phyloP scores from a whole-genome alignment of 2,113 vertebrate genomes.

The Aegotheles bennettii region DNA sequence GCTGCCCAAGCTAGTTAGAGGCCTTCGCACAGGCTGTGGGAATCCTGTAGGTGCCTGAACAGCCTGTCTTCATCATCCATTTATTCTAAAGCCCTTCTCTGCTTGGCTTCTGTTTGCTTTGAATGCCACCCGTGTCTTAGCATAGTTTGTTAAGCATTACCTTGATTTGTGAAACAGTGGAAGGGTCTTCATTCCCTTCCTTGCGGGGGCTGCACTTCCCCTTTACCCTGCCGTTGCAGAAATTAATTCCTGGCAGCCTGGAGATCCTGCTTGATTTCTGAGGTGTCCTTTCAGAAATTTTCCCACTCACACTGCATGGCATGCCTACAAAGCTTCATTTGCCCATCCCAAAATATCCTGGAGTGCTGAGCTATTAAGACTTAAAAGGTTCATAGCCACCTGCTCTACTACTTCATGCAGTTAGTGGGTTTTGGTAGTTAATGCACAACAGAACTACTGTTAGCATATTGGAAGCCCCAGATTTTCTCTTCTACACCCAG shows the following conservation, averaged over 20 bases:
- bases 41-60: background rate
- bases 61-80: background rate
- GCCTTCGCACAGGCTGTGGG: background rate
- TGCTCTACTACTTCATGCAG: background rate
- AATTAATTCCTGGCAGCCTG: background rate
- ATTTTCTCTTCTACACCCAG: background rate
- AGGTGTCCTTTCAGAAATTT: background rate
- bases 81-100: background rate
- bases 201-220: rapidly evolving
- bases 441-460: background rate
- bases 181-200: background rate
- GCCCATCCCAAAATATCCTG: background rate
- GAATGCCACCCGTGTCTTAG: background rate
- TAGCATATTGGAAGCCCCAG: background rate
- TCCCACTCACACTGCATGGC: rapidly evolving
- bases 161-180: background rate
- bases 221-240: background rate
- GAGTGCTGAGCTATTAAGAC: background rate
- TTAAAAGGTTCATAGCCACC: background rate
- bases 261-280: background rate
- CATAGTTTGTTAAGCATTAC: background rate
- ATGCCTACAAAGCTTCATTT: background rate
- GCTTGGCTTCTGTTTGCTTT: background rate
- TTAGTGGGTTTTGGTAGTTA: background rate
- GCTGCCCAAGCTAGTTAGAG: background rate